Conservation (phyloP, 2,797 vertebrate species). For the Sphenopsis melanotis region DNA sequence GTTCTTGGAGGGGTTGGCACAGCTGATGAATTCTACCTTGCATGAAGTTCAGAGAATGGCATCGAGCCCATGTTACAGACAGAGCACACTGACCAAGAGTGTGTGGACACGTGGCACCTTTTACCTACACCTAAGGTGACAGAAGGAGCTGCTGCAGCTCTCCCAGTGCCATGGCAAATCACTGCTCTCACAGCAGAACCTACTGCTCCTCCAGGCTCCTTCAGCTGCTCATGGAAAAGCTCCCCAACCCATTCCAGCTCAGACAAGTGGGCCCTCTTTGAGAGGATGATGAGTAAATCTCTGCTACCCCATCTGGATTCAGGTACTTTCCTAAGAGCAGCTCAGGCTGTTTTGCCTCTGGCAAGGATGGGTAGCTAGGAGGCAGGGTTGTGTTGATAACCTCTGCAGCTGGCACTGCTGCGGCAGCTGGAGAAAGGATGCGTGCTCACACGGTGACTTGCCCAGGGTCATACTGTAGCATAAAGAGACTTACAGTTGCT, state of each 20-base stretch:
- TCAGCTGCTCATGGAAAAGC: not conserved
- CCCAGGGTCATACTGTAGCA: not conserved
- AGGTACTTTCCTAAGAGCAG: not conserved
- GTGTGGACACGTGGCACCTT: accelerated
- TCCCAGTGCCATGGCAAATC: accelerated
- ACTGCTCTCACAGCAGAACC: not conserved
- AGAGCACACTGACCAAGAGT: not conserved
- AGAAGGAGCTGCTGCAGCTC: not conserved
- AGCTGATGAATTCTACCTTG: not conserved
- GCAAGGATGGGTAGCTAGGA: not conserved
- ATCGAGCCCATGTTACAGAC: not conserved
- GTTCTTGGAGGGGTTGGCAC: not conserved
- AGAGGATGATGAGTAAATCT: not conserved
- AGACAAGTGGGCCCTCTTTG: not conserved
- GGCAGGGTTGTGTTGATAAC: not conserved
- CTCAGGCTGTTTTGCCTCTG: not conserved
- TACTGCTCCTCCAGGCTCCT: not conserved
- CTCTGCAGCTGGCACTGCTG: not conserved
- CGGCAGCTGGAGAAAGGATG: not conserved
- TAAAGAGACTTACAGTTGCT: not conserved
- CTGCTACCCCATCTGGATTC: not conserved
- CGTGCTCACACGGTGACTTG: not conserved
- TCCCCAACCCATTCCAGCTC: not conserved
- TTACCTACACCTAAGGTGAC: not conserved
- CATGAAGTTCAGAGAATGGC: not conserved